Evolutionary conservation across 2,888 invertebrate species (phyloP).

Genomic region (Hofmannophila pseudospretella): DNA sequence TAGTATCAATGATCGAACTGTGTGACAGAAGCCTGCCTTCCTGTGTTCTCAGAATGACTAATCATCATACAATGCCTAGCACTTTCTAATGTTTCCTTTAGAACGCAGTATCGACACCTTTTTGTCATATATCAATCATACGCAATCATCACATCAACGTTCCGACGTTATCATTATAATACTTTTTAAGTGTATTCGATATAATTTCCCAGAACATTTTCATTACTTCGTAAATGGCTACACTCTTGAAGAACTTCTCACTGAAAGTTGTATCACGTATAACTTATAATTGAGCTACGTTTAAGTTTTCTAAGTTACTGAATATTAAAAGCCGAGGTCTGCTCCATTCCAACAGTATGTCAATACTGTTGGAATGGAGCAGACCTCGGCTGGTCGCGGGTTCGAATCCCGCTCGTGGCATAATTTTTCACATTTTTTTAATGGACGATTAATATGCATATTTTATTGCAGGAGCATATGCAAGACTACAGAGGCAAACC

Average conservation of each 20-base stretch:
- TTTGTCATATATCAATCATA: not conserved
- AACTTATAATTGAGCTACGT: not conserved
- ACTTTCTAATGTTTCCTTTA: slow-evolving; percentile 5
- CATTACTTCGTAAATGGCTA: too few species aligned
- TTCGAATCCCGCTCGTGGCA: too few species aligned
- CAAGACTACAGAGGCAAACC: slow-evolving; percentile 89
- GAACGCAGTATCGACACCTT: not conserved
- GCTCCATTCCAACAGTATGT: too few species aligned
- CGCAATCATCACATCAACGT: too few species aligned
- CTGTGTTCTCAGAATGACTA: slow-evolving; percentile 5
- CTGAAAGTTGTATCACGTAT: not conserved
- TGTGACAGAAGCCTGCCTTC: not conserved
- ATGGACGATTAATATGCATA: too few species aligned
- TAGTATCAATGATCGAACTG: not conserved
- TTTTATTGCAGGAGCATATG: slow-evolving; percentile 83
- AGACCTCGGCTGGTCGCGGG: too few species aligned
- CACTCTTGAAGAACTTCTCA: not conserved
- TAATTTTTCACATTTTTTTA: too few species aligned
- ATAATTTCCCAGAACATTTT: too few species aligned
- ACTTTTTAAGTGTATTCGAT: too few species aligned
- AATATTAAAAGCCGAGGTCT: too few species aligned
- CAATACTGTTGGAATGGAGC: too few species aligned
- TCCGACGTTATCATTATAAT: too few species aligned
- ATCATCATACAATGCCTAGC: slow-evolving; percentile 11
- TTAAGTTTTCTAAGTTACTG: not conserved